A percentile compares a stretch with the other conserved stretches of the same genome.
Evolutionary conservation across 2,113 vertebrate species (phyloP).

Genomic region (Alethe castanea): DNA sequence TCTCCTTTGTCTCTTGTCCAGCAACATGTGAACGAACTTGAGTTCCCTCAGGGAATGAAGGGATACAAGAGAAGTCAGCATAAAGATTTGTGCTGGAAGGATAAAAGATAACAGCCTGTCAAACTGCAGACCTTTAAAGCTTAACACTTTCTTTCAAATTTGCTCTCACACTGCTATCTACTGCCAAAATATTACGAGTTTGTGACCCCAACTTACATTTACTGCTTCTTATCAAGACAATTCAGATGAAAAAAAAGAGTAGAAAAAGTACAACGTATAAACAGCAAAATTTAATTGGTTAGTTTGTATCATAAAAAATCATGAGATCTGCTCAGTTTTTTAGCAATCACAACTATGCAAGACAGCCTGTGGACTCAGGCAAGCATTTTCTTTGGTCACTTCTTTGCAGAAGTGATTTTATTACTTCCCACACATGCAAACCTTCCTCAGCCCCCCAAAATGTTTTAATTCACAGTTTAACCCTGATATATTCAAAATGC

Average conservation of each 20-base stretch:
- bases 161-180: slow-evolving; percentile 12
- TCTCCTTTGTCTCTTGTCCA: slow-evolving; percentile 59
- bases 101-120: slow-evolving; percentile 66
- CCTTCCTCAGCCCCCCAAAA: not conserved
- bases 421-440: not conserved
- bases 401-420: not conserved
- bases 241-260: not conserved
- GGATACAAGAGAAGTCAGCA: slow-evolving; percentile 53
- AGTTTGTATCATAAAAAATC: not conserved
- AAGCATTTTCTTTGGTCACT: not conserved
- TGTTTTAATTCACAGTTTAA: not conserved
- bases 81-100: slow-evolving; percentile 55
- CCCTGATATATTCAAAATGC: not conserved
- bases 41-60: slow-evolving; percentile 38
- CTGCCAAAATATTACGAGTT: slow-evolving; percentile 23
- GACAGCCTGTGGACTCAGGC: not conserved
- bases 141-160: slow-evolving; percentile 61
- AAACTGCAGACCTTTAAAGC: slow-evolving; percentile 56
- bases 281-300: not conserved
- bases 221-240: slow-evolving; percentile 26
- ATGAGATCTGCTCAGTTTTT: not conserved
- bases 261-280: not conserved
- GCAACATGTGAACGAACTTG: slow-evolving; percentile 27
- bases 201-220: not conserved
- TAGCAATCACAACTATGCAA: not conserved